Evolutionary conservation across 92 coral and sea anemone genomes (phyloP).

Genomic region (Nematostella vectensis): DNA sequence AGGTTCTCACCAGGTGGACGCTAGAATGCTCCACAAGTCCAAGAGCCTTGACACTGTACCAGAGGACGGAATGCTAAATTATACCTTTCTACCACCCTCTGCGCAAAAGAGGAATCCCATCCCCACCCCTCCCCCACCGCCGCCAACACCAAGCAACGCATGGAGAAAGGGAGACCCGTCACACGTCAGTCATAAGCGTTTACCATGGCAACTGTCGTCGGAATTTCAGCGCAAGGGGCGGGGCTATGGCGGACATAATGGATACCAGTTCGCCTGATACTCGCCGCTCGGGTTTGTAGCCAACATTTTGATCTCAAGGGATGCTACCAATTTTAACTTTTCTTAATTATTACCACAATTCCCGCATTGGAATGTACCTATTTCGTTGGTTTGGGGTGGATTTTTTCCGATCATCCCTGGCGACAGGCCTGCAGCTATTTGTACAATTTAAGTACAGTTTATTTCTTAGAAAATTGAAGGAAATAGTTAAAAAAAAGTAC

Average conservation of each 20-base stretch:
- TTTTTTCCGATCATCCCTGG: no score
- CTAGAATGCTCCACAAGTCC: slow-evolving; percentile 17
- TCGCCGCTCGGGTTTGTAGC: no score
- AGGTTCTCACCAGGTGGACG: not conserved
- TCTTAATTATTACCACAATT: no score
- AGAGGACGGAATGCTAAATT: slow-evolving; percentile 19
- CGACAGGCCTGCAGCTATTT: no score
- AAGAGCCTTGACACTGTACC: slow-evolving; percentile 65
- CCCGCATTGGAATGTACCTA: no score
- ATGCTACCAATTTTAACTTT: no score
- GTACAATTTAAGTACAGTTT: no score
- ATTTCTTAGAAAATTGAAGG: no score
- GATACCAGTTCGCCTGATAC: slow-evolving; percentile 9
- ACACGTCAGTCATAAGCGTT: slow-evolving; percentile 16
- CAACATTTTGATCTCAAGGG: no score
- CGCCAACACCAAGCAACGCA: not conserved
- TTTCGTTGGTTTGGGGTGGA: no score
- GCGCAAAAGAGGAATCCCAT: slow-evolving; percentile 13
- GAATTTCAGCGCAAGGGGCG: not conserved
- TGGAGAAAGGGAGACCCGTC: slow-evolving; percentile 2
- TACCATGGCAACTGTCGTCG: slow-evolving; percentile 24
- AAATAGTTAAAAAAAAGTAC: no score
- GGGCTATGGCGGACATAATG: slow-evolving; percentile 7
- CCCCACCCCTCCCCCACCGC: slow-evolving; percentile 36
- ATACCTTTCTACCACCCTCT: slow-evolving; percentile 8